Evolutionary conservation across 1,140 invertebrate genomes (phyloP).

Genomic region (Solen grandis): DNA sequence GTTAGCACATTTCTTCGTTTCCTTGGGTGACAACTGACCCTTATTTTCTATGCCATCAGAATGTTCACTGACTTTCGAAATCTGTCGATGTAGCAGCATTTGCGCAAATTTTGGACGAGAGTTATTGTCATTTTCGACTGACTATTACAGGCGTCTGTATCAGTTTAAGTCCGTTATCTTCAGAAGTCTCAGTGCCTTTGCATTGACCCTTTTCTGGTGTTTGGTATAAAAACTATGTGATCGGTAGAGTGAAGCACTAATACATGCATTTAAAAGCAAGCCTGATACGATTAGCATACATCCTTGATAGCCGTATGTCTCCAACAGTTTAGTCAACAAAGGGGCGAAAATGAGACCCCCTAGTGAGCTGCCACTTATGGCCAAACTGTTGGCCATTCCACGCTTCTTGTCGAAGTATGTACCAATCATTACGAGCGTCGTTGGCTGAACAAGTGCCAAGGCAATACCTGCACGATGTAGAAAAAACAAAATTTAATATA

Average conservation of each 20-base stretch:
- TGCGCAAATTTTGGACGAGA: too few species aligned
- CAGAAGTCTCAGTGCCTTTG: too few species aligned
- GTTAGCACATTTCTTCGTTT: too few species aligned
- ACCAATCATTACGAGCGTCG: background rate
- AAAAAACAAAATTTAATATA: too few species aligned
- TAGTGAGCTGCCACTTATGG: conserved; percentile 7
- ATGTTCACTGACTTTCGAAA: too few species aligned
- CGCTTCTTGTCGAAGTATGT: conserved; percentile 38
- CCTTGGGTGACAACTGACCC: too few species aligned
- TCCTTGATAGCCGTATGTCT: conserved; percentile 31
- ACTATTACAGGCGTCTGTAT: too few species aligned
- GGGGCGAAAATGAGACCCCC: conserved; percentile 40
- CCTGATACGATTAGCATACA: conserved; percentile 22
- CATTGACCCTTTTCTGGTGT: too few species aligned
- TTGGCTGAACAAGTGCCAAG: background rate
- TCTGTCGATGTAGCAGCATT: too few species aligned
- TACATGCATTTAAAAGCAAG: conserved; percentile 26
- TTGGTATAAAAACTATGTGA: conserved; percentile 23
- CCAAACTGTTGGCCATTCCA: conserved; percentile 41
- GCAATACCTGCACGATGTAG: too few species aligned
- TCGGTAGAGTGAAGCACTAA: conserved; percentile 29
- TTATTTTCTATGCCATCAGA: too few species aligned
- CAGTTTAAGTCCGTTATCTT: background rate
- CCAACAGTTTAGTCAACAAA: conserved; percentile 6
- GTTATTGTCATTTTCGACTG: too few species aligned